phyloP scores from a whole-genome alignment of 2,797 vertebrate genomes.

The Pelodytes ibericus region DNA sequence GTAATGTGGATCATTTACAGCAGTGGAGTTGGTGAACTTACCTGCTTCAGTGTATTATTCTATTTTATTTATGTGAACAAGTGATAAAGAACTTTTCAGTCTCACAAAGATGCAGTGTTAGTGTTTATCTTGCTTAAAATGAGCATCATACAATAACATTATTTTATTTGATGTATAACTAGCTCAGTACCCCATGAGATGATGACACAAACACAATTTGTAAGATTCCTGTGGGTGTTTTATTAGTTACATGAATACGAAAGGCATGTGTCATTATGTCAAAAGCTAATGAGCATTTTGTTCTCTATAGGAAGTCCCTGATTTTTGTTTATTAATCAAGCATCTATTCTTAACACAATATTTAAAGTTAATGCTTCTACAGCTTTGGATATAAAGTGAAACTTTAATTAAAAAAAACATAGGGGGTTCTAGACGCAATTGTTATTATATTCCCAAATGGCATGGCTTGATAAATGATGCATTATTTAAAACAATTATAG shows the following conservation, averaged over 20 bases:
- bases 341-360: conserved; percentile 49
- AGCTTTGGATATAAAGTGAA: conserved; percentile 44
- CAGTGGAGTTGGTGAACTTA: too few relatives aligned
- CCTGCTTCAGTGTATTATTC: too few relatives aligned
- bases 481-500: conserved; percentile 61
- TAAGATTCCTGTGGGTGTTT: conserved; percentile 33
- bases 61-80: too few relatives aligned
- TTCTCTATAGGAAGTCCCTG: conserved; percentile 33
- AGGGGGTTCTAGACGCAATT: conserved; percentile 55
- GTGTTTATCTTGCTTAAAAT: conserved; percentile 4
- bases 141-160: conserved; percentile 3
- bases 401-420: conserved; percentile 60
- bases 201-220: conserved; percentile 53
- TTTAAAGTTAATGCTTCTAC: conserved; percentile 22
- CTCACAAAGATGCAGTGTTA: not conserved
- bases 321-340: conserved; percentile 52
- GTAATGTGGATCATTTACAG: too few relatives aligned
- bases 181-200: conserved; percentile 39
- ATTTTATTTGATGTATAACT: conserved; percentile 30
- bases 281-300: conserved; percentile 55
- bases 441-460: conserved; percentile 54
- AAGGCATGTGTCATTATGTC: conserved; percentile 56
- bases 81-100: too few relatives aligned
- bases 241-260: conserved; percentile 45
- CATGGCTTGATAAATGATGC: conserved; percentile 61